Evolutionary conservation across 2,113 vertebrate genomes (phyloP).

Genomic region (Numida meleagris): DNA sequence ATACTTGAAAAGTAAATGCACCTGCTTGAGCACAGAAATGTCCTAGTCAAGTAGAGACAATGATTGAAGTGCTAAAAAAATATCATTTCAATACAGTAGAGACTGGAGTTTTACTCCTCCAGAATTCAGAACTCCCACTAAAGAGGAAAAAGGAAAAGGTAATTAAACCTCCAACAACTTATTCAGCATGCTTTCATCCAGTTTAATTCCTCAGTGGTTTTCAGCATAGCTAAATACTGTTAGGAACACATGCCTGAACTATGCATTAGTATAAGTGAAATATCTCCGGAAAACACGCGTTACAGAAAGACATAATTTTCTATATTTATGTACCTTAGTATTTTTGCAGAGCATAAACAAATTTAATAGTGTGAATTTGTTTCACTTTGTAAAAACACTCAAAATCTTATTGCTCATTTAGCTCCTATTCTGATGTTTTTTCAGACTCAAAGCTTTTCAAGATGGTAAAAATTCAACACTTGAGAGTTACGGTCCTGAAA

Average conservation of each 20-base stretch:
- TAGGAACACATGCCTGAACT: neutral
- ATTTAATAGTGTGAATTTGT: neutral
- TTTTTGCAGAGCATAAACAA: neutral
- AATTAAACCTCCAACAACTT: constrained; percentile 72
- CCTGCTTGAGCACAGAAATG: constrained; percentile 85
- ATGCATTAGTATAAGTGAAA: neutral
- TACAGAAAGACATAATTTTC: neutral
- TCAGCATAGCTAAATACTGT: constrained; percentile 54
- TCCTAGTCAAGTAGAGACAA: constrained; percentile 90
- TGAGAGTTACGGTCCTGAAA: neutral
- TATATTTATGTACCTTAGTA: neutral
- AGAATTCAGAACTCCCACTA: constrained; percentile 75
- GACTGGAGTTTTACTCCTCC: constrained; percentile 71
- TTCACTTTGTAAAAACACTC: neutral
- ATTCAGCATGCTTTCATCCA: constrained; percentile 56
- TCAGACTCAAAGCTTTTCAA: neutral
- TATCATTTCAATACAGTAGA: constrained; percentile 77
- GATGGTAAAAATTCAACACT: neutral
- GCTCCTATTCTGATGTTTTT: neutral
- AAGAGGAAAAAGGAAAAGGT: constrained; percentile 66
- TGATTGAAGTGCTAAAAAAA: constrained; percentile 84
- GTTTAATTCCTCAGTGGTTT: constrained; percentile 73
- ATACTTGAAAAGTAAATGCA: constrained; percentile 95
- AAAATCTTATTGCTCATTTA: neutral
- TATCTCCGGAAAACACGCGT: neutral